Evolutionary conservation across 1,140 invertebrate species (phyloP).

Genomic region (Papilio polytes): DNA sequence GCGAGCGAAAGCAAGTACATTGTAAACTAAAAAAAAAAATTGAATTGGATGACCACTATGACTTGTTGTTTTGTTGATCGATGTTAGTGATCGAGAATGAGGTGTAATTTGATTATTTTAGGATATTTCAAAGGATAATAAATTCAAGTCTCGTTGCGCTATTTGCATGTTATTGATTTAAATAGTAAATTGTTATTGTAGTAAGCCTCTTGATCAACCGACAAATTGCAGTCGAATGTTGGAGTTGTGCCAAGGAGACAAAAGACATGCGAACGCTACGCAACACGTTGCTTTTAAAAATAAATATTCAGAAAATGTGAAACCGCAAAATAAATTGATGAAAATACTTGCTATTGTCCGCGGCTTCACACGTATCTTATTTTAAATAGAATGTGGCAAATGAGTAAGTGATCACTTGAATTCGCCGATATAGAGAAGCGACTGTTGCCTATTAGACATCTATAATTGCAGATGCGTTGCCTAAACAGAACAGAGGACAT

Average conservation of each 20-base stretch:
- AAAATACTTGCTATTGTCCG: too few species aligned
- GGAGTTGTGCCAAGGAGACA: conserved; percentile 29
- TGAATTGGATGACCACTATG: background rate
- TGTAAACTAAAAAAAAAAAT: too few species aligned
- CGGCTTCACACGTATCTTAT: too few species aligned
- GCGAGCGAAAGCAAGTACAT: too few species aligned
- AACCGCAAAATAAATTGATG: too few species aligned
- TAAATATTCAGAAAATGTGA: background rate
- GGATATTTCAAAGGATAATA: background rate
- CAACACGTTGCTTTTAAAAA: conserved; percentile 22
- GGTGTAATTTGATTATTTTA: background rate
- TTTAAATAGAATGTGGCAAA: too few species aligned
- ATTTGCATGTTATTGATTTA: background rate
- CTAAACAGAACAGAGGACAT: too few species aligned
- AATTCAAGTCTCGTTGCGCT: background rate
- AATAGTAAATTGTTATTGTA: conserved; percentile 12
- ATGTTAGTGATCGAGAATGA: too few species aligned
- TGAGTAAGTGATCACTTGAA: too few species aligned
- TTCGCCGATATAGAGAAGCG: too few species aligned
- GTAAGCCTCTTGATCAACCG: conserved; percentile 23
- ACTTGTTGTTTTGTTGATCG: background rate
- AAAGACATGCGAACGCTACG: conserved; percentile 6
- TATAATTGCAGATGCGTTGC: too few species aligned
- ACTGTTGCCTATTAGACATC: too few species aligned
- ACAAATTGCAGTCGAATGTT: conserved; percentile 16